Evolutionary conservation across 2,888 invertebrate species (phyloP), one percentile per base, ranked within the genome.

Genomic region (Cosmia trapezina): DNA sequence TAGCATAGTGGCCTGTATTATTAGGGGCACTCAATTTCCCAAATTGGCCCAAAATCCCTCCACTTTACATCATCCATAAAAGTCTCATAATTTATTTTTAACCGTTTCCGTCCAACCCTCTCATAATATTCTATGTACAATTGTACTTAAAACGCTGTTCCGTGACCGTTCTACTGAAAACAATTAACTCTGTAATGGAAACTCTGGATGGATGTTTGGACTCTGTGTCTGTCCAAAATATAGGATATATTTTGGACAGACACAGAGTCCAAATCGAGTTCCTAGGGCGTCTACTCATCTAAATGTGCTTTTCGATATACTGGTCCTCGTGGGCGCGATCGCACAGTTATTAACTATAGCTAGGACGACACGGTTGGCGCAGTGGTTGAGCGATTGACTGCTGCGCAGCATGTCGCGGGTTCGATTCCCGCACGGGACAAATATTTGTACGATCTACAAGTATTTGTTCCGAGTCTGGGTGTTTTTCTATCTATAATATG

Each of bases 51-150:
- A 22, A 47, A 62, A 47, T 2, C 28, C 8, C 4, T 53, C 37
- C 22, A 54, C 37, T 72, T 47, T 14, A 12, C 37, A 41, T 62
- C 33, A 69, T 57, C 66, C 65, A 59, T 53, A 62, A 63, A 78
- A 62, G 45, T 54, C 49, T 8, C 68, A 62, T 65, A 45, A 78
- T 80, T 74, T 53, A 70, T 71, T 76, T 79, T 76, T 56, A 72
- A 76, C 69, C 33, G 37, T 49, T 76, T 81, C 72, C 72, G n/a
- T 53, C 22, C 37, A 64, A 65, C 65, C 62, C 68, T 43, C 45
- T 54, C 33, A 14, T 37, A 33, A 19, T 14, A 19, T 43, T 22
- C 51, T 11, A 22, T 43, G 43, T 57, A 49, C 22, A 63, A 74
- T 56, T 28, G n/a, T 73, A 47, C 47, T 47, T 62, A 54, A 56